Conservation (phyloP, 2,888 invertebrate species). For the Linnaemya tessellans region DNA sequence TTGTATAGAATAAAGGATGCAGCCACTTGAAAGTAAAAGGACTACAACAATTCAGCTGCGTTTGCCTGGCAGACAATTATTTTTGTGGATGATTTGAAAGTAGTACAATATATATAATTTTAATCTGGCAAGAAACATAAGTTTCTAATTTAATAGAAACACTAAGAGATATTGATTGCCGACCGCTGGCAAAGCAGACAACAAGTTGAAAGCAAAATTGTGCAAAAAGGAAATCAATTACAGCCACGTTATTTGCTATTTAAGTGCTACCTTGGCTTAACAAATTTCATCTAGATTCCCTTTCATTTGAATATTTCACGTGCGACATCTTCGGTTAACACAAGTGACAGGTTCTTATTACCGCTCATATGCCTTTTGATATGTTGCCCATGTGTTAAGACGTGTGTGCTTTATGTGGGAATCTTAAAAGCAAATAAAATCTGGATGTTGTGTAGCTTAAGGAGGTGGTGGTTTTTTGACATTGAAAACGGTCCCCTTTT, state of each 20-base stretch:
- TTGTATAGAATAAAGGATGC: conserved; percentile 59
- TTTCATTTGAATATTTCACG: conserved; percentile 56
- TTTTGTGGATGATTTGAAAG: conserved; percentile 46
- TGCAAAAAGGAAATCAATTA: conserved; percentile 28
- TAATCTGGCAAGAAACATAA: conserved; percentile 81
- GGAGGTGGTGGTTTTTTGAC: conserved; percentile 34
- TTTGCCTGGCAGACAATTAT: conserved; percentile 20
- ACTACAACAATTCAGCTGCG: conserved; percentile 60
- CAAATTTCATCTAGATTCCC: conserved; percentile 22
- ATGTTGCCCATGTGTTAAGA: not conserved
- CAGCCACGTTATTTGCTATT: conserved; percentile 6
- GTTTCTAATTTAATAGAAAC: conserved; percentile 75
- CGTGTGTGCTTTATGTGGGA: not conserved
- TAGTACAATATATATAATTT: conserved; percentile 76
- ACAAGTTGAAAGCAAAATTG: conserved; percentile 15
- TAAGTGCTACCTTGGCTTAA: conserved; percentile 30
- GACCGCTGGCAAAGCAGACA: conserved; percentile 9
- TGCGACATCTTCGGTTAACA: conserved; percentile 69
- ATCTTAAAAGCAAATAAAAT: conserved; percentile 64
- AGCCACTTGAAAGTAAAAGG: conserved; percentile 69
- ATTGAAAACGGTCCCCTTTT: not conserved
- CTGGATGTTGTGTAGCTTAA: conserved; percentile 13
- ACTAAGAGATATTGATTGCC: conserved; percentile 8
- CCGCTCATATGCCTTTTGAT: conserved; percentile 12
- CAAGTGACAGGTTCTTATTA: conserved; percentile 61